Conservation (phyloP, 1,140 invertebrate species). For the Elysia chlorotica region DNA sequence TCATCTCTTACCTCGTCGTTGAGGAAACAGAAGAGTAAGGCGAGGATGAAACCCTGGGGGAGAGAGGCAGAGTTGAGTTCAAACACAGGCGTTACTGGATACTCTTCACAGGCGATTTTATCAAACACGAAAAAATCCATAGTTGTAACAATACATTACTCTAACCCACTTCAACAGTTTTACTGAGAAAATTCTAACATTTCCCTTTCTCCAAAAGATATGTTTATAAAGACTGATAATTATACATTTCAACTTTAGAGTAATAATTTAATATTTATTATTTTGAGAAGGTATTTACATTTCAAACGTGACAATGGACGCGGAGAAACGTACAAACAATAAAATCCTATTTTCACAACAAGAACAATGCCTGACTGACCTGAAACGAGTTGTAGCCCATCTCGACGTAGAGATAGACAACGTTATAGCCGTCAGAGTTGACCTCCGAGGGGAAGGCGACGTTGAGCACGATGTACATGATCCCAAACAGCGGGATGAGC, state of each 20-base stretch:
- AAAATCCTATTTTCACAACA: not conserved
- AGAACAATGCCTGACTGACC: slow-evolving; percentile 58
- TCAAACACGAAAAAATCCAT: not conserved
- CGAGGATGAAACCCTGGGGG: slow-evolving; percentile 26
- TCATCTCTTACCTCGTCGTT: slow-evolving; percentile 24
- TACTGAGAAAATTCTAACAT: not conserved
- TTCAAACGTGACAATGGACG: not conserved
- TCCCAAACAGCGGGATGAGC: slow-evolving; percentile 76
- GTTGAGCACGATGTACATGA: slow-evolving; percentile 72
- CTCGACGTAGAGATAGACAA: slow-evolving; percentile 74
- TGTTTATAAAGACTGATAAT: not conserved
- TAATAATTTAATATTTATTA: not conserved
- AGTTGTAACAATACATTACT: not conserved
- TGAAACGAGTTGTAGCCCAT: slow-evolving; percentile 77
- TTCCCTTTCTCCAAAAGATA: not conserved
- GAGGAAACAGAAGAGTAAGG: slow-evolving; percentile 27
- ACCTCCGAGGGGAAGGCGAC: slow-evolving; percentile 65
- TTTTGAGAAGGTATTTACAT: not conserved
- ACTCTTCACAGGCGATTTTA: not conserved
- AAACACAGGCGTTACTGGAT: not conserved
- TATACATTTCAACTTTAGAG: not conserved
- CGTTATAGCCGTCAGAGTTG: slow-evolving; percentile 64
- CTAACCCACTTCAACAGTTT: not conserved
- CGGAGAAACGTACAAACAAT: not conserved
- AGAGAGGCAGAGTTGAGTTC: not conserved